These are phyloP conservation scores for Montipora capricornis DNA, from an alignment of 64 coral and sea anemone species.

Conservation along the genomic window DNA sequence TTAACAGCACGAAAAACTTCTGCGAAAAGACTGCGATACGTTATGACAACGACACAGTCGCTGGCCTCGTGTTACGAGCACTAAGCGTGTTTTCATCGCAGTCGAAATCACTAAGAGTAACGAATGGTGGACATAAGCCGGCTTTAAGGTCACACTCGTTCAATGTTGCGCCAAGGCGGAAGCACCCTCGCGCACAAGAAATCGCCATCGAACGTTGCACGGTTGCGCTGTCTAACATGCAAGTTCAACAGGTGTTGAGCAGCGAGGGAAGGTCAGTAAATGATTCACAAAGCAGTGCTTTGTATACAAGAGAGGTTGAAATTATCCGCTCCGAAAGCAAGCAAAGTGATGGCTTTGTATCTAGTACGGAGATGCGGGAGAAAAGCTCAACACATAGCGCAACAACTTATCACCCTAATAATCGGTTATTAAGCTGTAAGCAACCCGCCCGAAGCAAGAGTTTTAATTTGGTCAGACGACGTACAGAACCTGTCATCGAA, in stretches of 20 bases:
- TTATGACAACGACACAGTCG: slow-evolving; percentile 41
- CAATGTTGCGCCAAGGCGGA: slow-evolving; percentile 34
- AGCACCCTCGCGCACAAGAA: slow-evolving; percentile 29
- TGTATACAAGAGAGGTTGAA: neutral
- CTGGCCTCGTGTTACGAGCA: slow-evolving; percentile 20
- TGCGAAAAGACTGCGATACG: slow-evolving; percentile 19
- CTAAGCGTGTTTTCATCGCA: slow-evolving; percentile 54
- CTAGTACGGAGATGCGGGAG: slow-evolving; percentile 4
- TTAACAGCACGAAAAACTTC: slow-evolving; percentile 50
- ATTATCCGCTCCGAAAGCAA: neutral
- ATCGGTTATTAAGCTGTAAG: neutral
- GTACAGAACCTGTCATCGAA: slow-evolving; percentile 22
- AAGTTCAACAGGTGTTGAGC: slow-evolving; percentile 41
- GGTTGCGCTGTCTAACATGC: slow-evolving; percentile 33
- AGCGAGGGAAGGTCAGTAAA: neutral
- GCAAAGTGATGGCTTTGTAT: neutral
- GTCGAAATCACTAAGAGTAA: slow-evolving; percentile 7
- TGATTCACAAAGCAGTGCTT: neutral
- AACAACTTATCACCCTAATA: neutral
- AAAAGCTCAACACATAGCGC: neutral
- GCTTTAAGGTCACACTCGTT: slow-evolving; percentile 46
- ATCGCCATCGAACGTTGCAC: slow-evolving; percentile 40
- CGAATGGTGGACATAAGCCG: slow-evolving; percentile 21
- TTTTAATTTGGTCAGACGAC: slow-evolving; percentile 7
- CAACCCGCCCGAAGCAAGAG: slow-evolving; percentile 18